Percentiles rank a stretch among this genome's conserved stretches.
Evolutionary conservation across 2,113 vertebrate genomes (phyloP).

Genomic region (Petaurus breviceps): DNA sequence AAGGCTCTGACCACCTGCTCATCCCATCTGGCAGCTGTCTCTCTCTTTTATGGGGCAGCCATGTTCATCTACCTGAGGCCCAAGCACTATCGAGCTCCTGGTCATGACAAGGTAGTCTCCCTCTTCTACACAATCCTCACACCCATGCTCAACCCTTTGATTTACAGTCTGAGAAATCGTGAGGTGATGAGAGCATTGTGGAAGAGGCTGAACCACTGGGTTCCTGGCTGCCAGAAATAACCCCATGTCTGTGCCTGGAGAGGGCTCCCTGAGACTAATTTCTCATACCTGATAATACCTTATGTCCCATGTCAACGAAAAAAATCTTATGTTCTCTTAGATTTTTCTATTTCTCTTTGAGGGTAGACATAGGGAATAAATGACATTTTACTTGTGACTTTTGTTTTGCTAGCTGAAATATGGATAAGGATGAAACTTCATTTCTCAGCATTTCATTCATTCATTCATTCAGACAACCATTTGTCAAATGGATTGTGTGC

Average conservation of each 20-base stretch:
- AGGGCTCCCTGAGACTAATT: too few relatives aligned
- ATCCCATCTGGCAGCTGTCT: slow-evolving; percentile 61
- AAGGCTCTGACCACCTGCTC: slow-evolving; percentile 67
- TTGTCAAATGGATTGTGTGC: neutral
- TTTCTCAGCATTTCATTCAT: neutral
- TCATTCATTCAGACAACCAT: neutral
- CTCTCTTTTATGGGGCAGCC: slow-evolving; percentile 65
- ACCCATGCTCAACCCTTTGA: slow-evolving; percentile 77
- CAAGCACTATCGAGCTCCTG: slow-evolving; percentile 39
- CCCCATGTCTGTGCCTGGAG: too few relatives aligned
- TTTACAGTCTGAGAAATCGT: slow-evolving; percentile 76
- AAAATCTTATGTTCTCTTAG: too few relatives aligned
- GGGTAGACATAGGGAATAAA: neutral
- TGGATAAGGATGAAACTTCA: neutral
- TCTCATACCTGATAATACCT: too few relatives aligned
- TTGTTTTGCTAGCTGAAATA: neutral
- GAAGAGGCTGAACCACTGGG: slow-evolving; percentile 22
- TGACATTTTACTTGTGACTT: neutral
- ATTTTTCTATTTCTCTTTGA: neutral
- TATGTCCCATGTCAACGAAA: too few relatives aligned
- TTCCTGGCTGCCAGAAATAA: slow-evolving; percentile 2
- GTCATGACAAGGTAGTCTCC: slow-evolving; percentile 64
- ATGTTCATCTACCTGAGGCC: slow-evolving; percentile 70
- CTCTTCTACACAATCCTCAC: slow-evolving; percentile 69
- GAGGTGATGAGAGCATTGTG: slow-evolving; percentile 70